A percentile compares a stretch with the other conserved stretches of the same genome.
Evolutionary conservation across 1,140 invertebrate species (phyloP).

Genomic region (Orius insidiosus): DNA sequence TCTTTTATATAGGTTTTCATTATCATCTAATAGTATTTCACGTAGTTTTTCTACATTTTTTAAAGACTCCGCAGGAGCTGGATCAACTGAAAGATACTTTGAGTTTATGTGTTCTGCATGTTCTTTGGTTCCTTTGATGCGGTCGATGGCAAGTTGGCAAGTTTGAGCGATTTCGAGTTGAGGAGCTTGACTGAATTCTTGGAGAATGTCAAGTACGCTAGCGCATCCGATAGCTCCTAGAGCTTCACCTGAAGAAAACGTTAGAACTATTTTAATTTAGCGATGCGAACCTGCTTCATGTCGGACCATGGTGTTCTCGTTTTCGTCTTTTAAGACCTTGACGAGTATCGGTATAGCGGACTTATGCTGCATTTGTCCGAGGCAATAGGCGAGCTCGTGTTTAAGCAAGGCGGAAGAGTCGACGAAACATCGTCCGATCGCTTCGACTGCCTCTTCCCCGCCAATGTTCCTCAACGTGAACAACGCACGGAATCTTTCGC

Average conservation of each 20-base stretch:
- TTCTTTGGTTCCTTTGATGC: conserved; percentile 57
- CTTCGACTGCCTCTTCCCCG: conserved; percentile 55
- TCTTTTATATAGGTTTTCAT: conserved; percentile 63
- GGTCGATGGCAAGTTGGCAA: conserved; percentile 73
- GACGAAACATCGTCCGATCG: conserved; percentile 58
- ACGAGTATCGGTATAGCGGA: conserved; percentile 61
- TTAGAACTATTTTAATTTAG: neutral
- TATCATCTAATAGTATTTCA: conserved; percentile 53
- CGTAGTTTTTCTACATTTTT: conserved; percentile 43
- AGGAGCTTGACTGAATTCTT: conserved; percentile 59
- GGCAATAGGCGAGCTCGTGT: conserved; percentile 94
- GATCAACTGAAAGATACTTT: conserved; percentile 80
- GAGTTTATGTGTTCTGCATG: conserved; percentile 26
- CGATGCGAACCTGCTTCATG: conserved; percentile 78
- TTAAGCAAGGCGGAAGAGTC: conserved; percentile 91
- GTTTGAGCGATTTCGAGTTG: conserved; percentile 84
- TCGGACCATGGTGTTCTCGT: conserved; percentile 86
- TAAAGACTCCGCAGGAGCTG: conserved; percentile 54
- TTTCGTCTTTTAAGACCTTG: conserved; percentile 54
- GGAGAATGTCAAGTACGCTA: conserved; percentile 43
- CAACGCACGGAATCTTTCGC: conserved; percentile 85
- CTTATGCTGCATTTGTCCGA: conserved; percentile 93
- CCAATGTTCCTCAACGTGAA: conserved; percentile 92
- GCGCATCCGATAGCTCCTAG: conserved; percentile 80
- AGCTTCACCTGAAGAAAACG: conserved; percentile 62